Evolutionary conservation across 2,113 vertebrate genomes (phyloP), one percentile per base, ranked within the genome.

Genomic region (Oryzias curvinotus): DNA sequence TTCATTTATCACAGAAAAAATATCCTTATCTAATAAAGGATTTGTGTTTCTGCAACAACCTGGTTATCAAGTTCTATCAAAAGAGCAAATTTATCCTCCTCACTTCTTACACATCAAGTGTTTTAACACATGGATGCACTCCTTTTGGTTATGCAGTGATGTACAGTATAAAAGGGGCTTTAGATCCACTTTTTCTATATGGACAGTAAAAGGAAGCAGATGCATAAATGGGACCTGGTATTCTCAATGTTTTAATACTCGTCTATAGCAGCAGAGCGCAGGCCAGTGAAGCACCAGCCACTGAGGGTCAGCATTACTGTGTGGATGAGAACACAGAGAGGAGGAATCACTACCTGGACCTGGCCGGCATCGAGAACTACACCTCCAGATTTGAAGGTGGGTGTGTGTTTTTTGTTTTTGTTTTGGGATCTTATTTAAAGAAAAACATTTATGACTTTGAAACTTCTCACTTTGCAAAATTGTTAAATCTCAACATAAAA

Each of bases 261-360:
- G 18, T 63, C 59, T 50, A 16, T 14, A 68, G 55, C 63, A 77
- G 64, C 77, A 93, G 85, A 74, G 90, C 82, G 51, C 91, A 89
- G 50, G 86, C 51, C 15, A 71, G 64, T 1, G 92, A 92, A 14
- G 59, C 81, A 0, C 79, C 84, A 1, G 52, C 86, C 28, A 47
- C 79, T 8, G 90, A 91, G n/a, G 86, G 90, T 44, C 92, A 91
- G 2, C 90, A 92, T 57, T 94, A 93, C 88, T 92, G 93, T 49
- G 91, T 95, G 73, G 94, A 95, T 7, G 93, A 94, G 78, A 95
- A 94, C 83, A 94, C 93, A 0, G 93, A 95, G 83, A 88, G 93
- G 65, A 91, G 94, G 75, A 95, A 95, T 89, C 94, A 95, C 86
- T 95, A 94, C 77, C 87, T 94, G 80, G 93, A 95, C 83, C 87